Evolutionary conservation across 2,113 vertebrate genomes (phyloP).

Genomic region (Taurulus bubalis): DNA sequence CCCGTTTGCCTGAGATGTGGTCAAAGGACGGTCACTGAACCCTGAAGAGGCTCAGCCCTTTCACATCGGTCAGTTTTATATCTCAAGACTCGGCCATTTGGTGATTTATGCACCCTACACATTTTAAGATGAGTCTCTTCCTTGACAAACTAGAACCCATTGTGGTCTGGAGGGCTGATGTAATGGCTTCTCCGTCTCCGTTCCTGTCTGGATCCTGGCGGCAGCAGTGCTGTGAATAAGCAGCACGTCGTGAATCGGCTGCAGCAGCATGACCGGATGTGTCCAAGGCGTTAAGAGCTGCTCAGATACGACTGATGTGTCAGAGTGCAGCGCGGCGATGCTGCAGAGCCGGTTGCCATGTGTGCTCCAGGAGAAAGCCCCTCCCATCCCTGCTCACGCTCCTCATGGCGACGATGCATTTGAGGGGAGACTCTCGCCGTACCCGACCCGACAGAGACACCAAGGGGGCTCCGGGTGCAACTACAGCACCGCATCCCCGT

Average conservation of each 20-base stretch:
- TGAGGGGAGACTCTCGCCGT: slow-evolving; percentile 43
- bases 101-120: neutral
- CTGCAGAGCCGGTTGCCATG: slow-evolving; percentile 64
- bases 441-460: slow-evolving; percentile 42
- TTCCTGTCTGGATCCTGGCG: neutral
- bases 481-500: slow-evolving; percentile 5
- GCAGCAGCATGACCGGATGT: neutral
- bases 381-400: slow-evolving; percentile 46
- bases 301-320: neutral
- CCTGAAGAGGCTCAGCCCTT: neutral
- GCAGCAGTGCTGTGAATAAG: slow-evolving; percentile 6
- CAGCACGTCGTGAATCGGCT: slow-evolving; percentile 15
- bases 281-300: neutral
- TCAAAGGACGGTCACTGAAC: neutral
- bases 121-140: neutral
- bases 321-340: slow-evolving; percentile 48
- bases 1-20: neutral
- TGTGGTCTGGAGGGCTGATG: neutral
- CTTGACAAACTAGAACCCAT: neutral
- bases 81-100: neutral
- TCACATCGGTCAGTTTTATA: neutral
- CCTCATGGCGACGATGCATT: slow-evolving; percentile 49
- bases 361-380: slow-evolving; percentile 46
- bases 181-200: neutral
- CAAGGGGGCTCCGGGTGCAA: slow-evolving; percentile 26